phyloP scores from a whole-genome alignment of 2,888 invertebrate species.

The Amphiduros pacificus region DNA sequence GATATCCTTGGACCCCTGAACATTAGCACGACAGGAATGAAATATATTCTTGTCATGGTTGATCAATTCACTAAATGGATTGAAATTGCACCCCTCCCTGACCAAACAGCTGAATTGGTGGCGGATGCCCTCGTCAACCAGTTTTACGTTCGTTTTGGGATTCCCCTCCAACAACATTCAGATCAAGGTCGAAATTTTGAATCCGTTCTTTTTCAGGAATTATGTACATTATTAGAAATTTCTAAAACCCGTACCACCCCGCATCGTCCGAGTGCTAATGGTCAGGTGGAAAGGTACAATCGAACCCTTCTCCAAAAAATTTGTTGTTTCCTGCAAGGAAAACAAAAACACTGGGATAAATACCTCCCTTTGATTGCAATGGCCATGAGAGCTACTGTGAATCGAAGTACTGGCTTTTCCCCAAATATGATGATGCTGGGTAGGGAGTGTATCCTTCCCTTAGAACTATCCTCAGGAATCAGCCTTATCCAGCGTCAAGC shows the following conservation, averaged over 20 bases:
- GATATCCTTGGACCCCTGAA: conserved; percentile 4
- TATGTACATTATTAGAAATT: background rate
- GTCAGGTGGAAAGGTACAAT: conserved; percentile 3
- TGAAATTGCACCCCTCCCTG: background rate
- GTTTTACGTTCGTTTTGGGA: background rate
- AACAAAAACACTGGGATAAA: background rate
- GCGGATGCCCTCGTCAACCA: background rate
- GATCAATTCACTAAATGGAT: conserved; percentile 3
- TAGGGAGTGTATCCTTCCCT: background rate
- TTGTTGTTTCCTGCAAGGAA: background rate
- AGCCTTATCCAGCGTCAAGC: background rate
- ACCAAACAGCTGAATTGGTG: background rate
- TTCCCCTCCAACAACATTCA: background rate
- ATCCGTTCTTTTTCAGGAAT: background rate
- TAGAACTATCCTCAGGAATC: background rate
- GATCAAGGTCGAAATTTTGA: background rate
- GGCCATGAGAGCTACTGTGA: background rate
- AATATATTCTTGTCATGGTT: background rate
- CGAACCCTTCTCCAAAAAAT: background rate
- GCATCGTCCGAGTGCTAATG: background rate
- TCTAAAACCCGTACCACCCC: background rate
- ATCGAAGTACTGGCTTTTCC: background rate
- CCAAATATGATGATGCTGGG: background rate
- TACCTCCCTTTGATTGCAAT: background rate
- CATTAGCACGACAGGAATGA: background rate